phyloP scores from a whole-genome alignment of 1,140 invertebrate species.

The Whitmania pigra region DNA sequence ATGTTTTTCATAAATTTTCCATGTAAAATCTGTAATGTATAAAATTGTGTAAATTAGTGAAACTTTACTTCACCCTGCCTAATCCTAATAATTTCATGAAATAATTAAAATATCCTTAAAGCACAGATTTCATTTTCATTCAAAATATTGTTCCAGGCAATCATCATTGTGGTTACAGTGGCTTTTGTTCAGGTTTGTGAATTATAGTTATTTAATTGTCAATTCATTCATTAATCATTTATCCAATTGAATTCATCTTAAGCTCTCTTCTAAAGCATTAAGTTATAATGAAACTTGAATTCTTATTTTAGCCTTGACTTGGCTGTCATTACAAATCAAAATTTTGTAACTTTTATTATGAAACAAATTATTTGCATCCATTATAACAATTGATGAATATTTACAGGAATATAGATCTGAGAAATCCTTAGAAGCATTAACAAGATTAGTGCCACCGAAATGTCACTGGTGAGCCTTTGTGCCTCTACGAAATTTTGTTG shows the following conservation, averaged over 20 bases:
- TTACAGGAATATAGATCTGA: constrained; percentile 87
- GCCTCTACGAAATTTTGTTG: background rate
- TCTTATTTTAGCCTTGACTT: too few species aligned
- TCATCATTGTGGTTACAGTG: constrained; percentile 93
- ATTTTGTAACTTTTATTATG: too few species aligned
- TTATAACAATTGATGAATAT: background rate
- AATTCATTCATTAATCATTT: too few species aligned
- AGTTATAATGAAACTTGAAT: too few species aligned
- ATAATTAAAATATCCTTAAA: background rate
- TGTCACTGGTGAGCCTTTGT: constrained; percentile 45
- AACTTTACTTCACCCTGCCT: background rate
- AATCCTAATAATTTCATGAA: background rate
- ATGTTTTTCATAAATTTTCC: too few species aligned
- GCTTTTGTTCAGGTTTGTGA: constrained; percentile 74
- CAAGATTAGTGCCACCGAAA: constrained; percentile 75
- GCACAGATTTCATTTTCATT: background rate
- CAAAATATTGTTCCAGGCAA: constrained; percentile 50
- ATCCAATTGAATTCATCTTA: background rate
- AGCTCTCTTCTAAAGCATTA: background rate
- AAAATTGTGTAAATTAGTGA: background rate
- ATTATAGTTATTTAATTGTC: background rate
- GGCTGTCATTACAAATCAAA: too few species aligned
- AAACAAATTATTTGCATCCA: too few species aligned
- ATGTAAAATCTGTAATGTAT: too few species aligned
- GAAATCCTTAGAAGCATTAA: constrained; percentile 95